These are phyloP conservation scores for Epirrita christyi DNA, from an alignment of 2,888 invertebrate genomes.

Conservation along the genomic window DNA sequence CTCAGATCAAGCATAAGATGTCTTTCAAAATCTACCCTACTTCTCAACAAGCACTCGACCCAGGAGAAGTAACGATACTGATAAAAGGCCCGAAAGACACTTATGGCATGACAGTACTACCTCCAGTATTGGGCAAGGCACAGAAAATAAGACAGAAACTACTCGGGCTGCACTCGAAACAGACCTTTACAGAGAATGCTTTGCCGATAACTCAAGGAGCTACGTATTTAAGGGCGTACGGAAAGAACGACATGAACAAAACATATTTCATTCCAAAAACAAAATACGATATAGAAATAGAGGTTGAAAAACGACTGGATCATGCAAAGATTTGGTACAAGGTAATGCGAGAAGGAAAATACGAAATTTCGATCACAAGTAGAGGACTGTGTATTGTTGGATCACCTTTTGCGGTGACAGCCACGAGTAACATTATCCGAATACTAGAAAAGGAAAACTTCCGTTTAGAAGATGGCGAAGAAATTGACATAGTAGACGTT, in stretches of 20 bases:
- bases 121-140: slow-evolving; percentile 76
- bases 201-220: slow-evolving; percentile 76
- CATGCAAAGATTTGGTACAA: slow-evolving; percentile 80
- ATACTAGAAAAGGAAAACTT: slow-evolving; percentile 69
- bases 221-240: slow-evolving; percentile 71
- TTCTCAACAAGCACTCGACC: slow-evolving; percentile 75
- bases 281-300: slow-evolving; percentile 81
- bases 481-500: slow-evolving; percentile 75
- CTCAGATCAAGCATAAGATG: slow-evolving; percentile 82
- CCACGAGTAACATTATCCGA: slow-evolving; percentile 66
- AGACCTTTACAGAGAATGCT: slow-evolving; percentile 66
- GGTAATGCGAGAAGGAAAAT: slow-evolving; percentile 80
- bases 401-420: slow-evolving; percentile 84
- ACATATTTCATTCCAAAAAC: slow-evolving; percentile 77
- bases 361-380: slow-evolving; percentile 83
- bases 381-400: slow-evolving; percentile 83
- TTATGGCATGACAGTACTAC: slow-evolving; percentile 73
- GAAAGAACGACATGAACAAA: slow-evolving; percentile 77
- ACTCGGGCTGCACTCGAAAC: slow-evolving; percentile 67
- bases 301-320: slow-evolving; percentile 72
- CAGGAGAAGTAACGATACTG: slow-evolving; percentile 75
- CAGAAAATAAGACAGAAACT: slow-evolving; percentile 76
- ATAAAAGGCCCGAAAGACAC: slow-evolving; percentile 79
- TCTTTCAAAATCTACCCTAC: slow-evolving; percentile 85
- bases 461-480: slow-evolving; percentile 75